Conservation (phyloP, 2,113 vertebrate species). For the Meleagris gallopavo region DNA sequence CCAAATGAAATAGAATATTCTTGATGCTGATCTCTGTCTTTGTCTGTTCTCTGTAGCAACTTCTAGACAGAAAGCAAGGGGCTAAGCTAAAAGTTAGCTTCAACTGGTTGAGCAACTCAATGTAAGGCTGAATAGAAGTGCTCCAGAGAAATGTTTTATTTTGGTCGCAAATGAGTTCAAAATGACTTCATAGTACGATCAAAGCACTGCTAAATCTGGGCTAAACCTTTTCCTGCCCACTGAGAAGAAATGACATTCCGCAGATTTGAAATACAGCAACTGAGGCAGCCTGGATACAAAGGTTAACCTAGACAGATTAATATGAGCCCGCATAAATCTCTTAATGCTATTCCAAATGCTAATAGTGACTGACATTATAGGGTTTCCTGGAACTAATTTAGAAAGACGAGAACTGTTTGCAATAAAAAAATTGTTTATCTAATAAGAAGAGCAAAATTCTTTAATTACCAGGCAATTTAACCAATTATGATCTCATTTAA, state of each 20-base stretch:
- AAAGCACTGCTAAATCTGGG: slow-evolving; percentile 25
- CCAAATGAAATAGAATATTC: background rate
- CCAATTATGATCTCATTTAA: slow-evolving; percentile 36
- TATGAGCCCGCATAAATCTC: slow-evolving; percentile 61
- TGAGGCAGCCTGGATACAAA: slow-evolving; percentile 47
- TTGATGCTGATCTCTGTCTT: background rate
- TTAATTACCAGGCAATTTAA: slow-evolving; percentile 22
- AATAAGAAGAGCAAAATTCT: slow-evolving; percentile 35
- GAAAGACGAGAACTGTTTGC: slow-evolving; percentile 37
- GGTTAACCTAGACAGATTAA: slow-evolving; percentile 57
- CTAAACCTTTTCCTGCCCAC: slow-evolving; percentile 44
- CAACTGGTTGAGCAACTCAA: background rate
- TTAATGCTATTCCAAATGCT: slow-evolving; percentile 57
- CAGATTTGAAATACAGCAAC: slow-evolving; percentile 38
- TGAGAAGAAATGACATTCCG: slow-evolving; percentile 17
- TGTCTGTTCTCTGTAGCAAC: background rate
- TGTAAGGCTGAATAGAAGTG: background rate
- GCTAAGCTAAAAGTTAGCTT: background rate
- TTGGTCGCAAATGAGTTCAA: slow-evolving; percentile 5
- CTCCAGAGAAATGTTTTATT: background rate
- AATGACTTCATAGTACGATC: background rate
- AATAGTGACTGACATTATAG: slow-evolving; percentile 56
- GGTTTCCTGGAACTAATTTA: slow-evolving; percentile 62
- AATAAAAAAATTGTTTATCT: slow-evolving; percentile 39
- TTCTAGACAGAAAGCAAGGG: background rate